These are phyloP conservation scores for Cosmia pyralina DNA, from an alignment of 2,888 invertebrate genomes.

Conservation along the genomic window DNA sequence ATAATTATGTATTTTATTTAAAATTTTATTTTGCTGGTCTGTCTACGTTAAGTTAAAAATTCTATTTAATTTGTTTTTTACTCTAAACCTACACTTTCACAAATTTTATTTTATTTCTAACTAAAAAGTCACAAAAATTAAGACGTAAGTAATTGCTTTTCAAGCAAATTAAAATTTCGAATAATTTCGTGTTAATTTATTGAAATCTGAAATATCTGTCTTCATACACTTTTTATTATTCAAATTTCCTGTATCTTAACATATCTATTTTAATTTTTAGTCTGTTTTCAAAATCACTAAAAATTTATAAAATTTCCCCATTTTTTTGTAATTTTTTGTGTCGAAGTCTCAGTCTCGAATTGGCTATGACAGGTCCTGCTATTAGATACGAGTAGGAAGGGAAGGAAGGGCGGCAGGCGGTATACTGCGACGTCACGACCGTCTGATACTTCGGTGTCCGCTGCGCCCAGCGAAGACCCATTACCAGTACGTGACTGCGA, in stretches of 20 bases:
- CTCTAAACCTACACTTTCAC: constrained; percentile 55
- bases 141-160: constrained; percentile 27
- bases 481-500: constrained; percentile 86
- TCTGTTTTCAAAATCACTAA: neutral
- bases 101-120: constrained; percentile 27
- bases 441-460: constrained; percentile 87
- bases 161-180: constrained; percentile 1
- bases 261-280: constrained; percentile 7
- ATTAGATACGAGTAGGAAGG: constrained; percentile 89
- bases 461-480: constrained; percentile 88
- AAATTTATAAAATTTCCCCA: neutral
- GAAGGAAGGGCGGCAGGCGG: constrained; percentile 82
- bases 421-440: constrained; percentile 88
- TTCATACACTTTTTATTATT: neutral
- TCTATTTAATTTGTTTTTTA: constrained; percentile 33
- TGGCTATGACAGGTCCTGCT: constrained; percentile 89
- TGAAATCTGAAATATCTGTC: neutral
- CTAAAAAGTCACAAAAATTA: constrained; percentile 39
- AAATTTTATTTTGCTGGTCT: constrained; percentile 38
- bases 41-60: constrained; percentile 21
- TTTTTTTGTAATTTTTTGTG: constrained; percentile 22
- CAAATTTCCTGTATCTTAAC: neutral
- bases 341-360: constrained; percentile 76
- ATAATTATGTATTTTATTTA: constrained; percentile 29
- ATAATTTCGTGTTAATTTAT: neutral